phyloP scores from a whole-genome alignment of 2,888 invertebrate species.

The Ectobius pallidus region DNA sequence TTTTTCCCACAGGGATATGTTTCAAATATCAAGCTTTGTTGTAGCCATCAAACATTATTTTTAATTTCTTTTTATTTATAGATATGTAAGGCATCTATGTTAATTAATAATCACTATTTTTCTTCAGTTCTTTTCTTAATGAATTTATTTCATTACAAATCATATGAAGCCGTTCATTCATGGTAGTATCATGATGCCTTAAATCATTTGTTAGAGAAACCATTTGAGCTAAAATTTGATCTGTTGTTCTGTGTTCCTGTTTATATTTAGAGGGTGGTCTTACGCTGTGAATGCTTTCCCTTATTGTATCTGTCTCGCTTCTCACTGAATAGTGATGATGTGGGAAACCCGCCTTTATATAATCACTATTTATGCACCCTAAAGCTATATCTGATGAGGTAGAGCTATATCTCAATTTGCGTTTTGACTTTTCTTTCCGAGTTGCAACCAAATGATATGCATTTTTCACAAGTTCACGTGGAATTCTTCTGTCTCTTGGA shows the following conservation, averaged over 20 bases:
- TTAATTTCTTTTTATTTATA: too few species aligned
- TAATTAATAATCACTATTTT: too few species aligned
- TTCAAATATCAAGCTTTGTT: too few species aligned
- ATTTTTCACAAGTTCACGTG: slow-evolving; percentile 74
- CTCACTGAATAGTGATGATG: not conserved
- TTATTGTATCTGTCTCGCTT: not conserved
- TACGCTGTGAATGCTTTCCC: not conserved
- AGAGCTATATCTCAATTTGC: slow-evolving; percentile 8
- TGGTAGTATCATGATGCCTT: slow-evolving; percentile 1
- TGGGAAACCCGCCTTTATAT: not conserved
- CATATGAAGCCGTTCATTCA: not conserved
- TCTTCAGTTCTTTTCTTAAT: not conserved
- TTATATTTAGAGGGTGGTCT: not conserved
- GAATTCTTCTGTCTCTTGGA: slow-evolving; percentile 76
- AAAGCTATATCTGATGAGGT: not conserved
- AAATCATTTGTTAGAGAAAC: slow-evolving; percentile 12
- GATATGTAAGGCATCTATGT: too few species aligned
- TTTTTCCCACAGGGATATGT: too few species aligned
- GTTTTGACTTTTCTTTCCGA: slow-evolving; percentile 58
- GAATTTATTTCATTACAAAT: not conserved
- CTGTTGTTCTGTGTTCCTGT: not conserved
- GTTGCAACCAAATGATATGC: slow-evolving; percentile 78
- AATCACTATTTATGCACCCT: not conserved
- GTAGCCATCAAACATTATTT: too few species aligned
- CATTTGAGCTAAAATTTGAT: slow-evolving; percentile 14